phyloP scores from a whole-genome alignment of 2,888 invertebrate genomes.

The Aphelenchoides bicaudatus region DNA sequence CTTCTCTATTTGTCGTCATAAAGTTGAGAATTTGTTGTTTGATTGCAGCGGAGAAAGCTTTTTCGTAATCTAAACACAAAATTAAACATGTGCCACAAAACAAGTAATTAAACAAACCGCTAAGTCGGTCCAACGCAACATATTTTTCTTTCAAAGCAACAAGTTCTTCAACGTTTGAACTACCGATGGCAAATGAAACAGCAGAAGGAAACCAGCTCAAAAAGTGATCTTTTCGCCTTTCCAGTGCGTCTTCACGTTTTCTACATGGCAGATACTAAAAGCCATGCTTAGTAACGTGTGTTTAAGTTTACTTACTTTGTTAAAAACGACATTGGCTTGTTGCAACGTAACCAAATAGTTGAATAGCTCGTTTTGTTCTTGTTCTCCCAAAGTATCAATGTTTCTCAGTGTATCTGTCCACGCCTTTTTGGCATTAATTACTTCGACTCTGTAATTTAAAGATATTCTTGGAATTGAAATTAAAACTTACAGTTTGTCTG shows the following conservation, averaged over 20 bases:
- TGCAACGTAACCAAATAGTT: slow-evolving; percentile 35
- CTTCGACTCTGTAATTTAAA: slow-evolving; percentile 8
- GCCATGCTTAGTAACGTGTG: background rate
- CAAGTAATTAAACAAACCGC: slow-evolving; percentile 17
- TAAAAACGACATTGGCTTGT: slow-evolving; percentile 28
- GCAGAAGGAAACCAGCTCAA: slow-evolving; percentile 40
- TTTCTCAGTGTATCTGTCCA: slow-evolving; percentile 32
- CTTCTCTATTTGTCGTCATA: slow-evolving; percentile 27
- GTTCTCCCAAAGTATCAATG: slow-evolving; percentile 29
- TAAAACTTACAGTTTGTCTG: slow-evolving; percentile 31
- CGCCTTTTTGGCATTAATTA: slow-evolving; percentile 36
- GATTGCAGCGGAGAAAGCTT: slow-evolving; percentile 33
- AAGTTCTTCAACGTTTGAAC: slow-evolving; percentile 31
- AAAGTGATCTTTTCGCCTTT: slow-evolving; percentile 38
- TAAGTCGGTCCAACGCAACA: slow-evolving; percentile 27
- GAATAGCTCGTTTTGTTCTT: slow-evolving; percentile 35
- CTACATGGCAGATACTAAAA: slow-evolving; percentile 28
- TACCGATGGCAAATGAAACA: slow-evolving; percentile 40
- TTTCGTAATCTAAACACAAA: slow-evolving; percentile 31
- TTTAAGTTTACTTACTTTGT: slow-evolving; percentile 23
- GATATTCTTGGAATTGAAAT: background rate
- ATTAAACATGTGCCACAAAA: background rate
- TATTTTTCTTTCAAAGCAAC: slow-evolving; percentile 33
- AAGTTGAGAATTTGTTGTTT: slow-evolving; percentile 37
- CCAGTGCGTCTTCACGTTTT: slow-evolving; percentile 29